Conservation (phyloP, 2,888 invertebrate species). For the Epistrophella euchroma region DNA sequence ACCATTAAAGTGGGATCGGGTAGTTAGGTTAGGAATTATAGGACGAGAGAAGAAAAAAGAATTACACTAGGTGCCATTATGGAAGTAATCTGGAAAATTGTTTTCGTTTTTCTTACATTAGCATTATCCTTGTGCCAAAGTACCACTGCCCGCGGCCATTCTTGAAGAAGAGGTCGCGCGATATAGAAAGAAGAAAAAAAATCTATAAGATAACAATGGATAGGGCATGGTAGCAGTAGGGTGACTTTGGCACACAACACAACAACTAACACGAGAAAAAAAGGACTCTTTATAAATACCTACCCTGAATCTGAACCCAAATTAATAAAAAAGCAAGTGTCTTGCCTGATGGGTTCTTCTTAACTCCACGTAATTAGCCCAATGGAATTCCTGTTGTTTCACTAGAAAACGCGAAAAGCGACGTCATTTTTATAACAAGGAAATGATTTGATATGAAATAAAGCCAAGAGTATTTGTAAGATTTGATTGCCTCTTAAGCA, state of each 20-base stretch:
- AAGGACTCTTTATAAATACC: conserved; percentile 18
- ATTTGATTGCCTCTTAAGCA: neutral
- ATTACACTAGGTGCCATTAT: conserved; percentile 74
- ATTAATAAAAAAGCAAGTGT: conserved; percentile 63
- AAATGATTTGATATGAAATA: conserved; percentile 6
- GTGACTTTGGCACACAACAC: conserved; percentile 4
- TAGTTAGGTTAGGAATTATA: conserved; percentile 14
- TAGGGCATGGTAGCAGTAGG: conserved; percentile 1
- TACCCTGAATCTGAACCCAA: conserved; percentile 58
- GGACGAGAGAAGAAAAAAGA: conserved; percentile 26
- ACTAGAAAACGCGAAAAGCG: conserved; percentile 45
- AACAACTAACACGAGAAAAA: neutral
- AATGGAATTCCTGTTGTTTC: conserved; percentile 63
- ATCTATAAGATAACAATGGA: conserved; percentile 57
- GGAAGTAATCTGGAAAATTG: conserved; percentile 75
- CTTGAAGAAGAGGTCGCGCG: conserved; percentile 42
- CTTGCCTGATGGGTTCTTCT: conserved; percentile 66
- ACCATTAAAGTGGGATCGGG: conserved; percentile 9
- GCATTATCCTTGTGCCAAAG: conserved; percentile 75
- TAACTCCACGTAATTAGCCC: conserved; percentile 74
- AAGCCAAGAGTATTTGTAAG: neutral
- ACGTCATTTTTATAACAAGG: conserved; percentile 47
- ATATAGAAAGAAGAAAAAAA: conserved; percentile 21
- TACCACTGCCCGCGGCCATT: conserved; percentile 68
- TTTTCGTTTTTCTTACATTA: conserved; percentile 74